Conservation (phyloP, 2,113 vertebrate species). For the Oreotrochilus melanogaster region DNA sequence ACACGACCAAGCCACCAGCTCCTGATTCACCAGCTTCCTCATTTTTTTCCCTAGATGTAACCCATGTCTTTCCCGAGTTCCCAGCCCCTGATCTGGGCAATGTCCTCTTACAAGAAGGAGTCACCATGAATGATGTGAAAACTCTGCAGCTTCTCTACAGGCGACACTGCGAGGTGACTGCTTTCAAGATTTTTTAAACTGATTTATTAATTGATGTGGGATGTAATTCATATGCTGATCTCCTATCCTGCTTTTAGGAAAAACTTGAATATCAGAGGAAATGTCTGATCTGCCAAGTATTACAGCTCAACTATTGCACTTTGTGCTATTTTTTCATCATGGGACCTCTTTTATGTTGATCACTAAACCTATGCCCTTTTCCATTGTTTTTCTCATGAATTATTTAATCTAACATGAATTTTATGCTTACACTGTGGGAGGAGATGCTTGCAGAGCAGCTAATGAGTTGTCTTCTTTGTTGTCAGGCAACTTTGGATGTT, state of each 20-base stretch:
- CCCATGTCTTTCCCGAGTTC: slow-evolving; percentile 91
- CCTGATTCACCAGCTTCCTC: neutral
- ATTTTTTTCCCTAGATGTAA: slow-evolving; percentile 80
- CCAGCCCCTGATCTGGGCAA: slow-evolving; percentile 85
- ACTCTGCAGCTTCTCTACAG: slow-evolving; percentile 92
- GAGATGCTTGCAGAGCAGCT: neutral
- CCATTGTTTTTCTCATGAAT: neutral
- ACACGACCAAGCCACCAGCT: neutral
- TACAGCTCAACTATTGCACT: neutral
- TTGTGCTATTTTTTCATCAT: rapidly evolving
- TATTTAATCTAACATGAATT: neutral
- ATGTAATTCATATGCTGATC: neutral
- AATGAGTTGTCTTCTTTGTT: neutral
- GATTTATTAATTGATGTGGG: neutral
- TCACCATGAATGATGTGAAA: slow-evolving; percentile 88
- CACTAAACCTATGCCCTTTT: neutral
- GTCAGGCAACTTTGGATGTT: slow-evolving; percentile 93
- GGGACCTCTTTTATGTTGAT: neutral
- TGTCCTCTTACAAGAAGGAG: slow-evolving; percentile 83
- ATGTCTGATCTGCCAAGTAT: neutral
- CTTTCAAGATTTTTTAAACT: neutral
- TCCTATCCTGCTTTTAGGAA: neutral
- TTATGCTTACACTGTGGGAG: neutral
- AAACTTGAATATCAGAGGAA: neutral
- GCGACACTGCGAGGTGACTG: slow-evolving; percentile 92